Evolutionary conservation across 2,888 invertebrate species (phyloP).

Genomic region (Eledone cirrhosa): DNA sequence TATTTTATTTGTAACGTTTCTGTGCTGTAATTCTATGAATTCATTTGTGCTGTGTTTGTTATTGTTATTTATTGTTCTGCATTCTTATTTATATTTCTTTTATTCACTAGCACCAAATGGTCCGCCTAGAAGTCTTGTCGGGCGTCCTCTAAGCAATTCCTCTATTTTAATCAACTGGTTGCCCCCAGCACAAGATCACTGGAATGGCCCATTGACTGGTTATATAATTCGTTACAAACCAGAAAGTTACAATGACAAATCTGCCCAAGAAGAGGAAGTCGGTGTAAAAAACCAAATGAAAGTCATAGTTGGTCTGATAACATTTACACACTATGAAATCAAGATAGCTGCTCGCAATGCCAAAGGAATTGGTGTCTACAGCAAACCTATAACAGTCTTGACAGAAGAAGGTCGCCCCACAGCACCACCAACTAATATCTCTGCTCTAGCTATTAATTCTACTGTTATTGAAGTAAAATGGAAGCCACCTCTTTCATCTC

Average conservation of each 20-base stretch:
- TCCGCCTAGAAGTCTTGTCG: conserved; percentile 92
- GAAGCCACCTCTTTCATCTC: conserved; percentile 97
- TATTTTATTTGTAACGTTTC: no score
- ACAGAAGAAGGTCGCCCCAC: conserved; percentile 96
- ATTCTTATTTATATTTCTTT: conserved; percentile 7
- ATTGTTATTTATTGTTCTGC: no score
- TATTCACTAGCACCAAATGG: conserved; percentile 86
- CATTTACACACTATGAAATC: conserved; percentile 96
- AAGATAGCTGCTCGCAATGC: conserved; percentile 96
- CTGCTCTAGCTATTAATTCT: conserved; percentile 83
- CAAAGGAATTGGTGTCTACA: conserved; percentile 93
- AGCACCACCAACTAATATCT: conserved; percentile 86
- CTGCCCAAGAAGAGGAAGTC: conserved; percentile 76
- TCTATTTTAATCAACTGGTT: conserved; percentile 97
- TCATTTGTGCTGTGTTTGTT: no score
- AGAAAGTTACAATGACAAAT: conserved; percentile 72
- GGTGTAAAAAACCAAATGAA: conserved; percentile 67
- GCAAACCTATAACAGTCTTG: conserved; percentile 85
- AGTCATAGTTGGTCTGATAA: conserved; percentile 90
- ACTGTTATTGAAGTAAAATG: conserved; percentile 86
- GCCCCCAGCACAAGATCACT: conserved; percentile 90
- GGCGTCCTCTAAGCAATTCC: conserved; percentile 90
- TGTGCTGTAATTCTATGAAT: no score
- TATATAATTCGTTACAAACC: conserved; percentile 91
- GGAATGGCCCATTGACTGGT: conserved; percentile 93